Base-by-base conservation (phyloP, 2,113 vertebrate genomes). In the Embiotoca jacksoni region DNA sequence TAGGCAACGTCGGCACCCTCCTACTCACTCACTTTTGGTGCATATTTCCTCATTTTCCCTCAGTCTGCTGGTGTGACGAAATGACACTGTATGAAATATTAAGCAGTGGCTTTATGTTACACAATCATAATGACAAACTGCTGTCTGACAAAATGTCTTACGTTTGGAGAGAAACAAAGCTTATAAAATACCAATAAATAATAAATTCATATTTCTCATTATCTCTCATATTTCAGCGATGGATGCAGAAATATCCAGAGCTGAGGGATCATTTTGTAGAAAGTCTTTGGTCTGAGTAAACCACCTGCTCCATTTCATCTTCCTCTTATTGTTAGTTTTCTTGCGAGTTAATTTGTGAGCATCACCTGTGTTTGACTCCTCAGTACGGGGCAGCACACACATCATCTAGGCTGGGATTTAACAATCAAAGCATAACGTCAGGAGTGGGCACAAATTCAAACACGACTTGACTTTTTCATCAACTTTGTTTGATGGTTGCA, bases 1-100 rank as follows among this genome's bases (percentile, higher is more conserved):
- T 59, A 62, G 88, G 87, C 64, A 88, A 94, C 87, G 7, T 71
- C 57, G 63, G 70, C 78, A 57, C 65, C 35, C 46, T 78, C 71
- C 47, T 35, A 13, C 36, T 69, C 64, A 15, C n/a, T 37, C 23
- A 23, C 66, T 60, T 60, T 46, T 47, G 32, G 53, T 53, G 75
- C 59, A 50, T 69, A 64, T 80, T 74, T 59, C 39, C 39, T 44
- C 30, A 67, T 77, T 70, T 31, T 67, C 4, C 36, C 39, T 65
- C 63, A 64, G 47, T 76, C n/a, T 73, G 62, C 36, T 53, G 60
- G 41, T 50, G 46, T 47, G 30, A 60, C 64, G 55, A 87, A 69
- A 79, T 46, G 14, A 72, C 55, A 61, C 11, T 36, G 14, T 41
- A 54, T 79, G 31, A 80, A 76, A 87, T 75, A 72, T 78, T 72